These are phyloP conservation scores for Helicorthomorpha holstii DNA, from an alignment of 1,140 invertebrate species.

Conservation along the genomic window DNA sequence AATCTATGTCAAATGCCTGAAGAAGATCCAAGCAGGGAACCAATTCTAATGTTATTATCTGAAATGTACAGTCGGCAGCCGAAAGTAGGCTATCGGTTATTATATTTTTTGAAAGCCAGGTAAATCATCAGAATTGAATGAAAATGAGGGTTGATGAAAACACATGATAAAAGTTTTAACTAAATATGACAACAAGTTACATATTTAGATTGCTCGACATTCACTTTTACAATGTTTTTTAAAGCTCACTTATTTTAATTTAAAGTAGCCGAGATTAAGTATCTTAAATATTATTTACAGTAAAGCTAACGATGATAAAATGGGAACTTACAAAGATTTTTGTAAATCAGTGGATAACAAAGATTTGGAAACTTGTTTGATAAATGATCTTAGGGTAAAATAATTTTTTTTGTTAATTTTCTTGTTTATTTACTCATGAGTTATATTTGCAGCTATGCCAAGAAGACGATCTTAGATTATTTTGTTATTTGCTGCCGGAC, in stretches of 20 bases:
- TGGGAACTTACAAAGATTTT: conserved; percentile 62
- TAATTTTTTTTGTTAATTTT: conserved; percentile 2
- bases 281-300: conserved; percentile 18
- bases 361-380: conserved; percentile 55
- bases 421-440: conserved; percentile 10
- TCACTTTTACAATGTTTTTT: too few relatives aligned
- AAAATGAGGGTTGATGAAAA: too few relatives aligned
- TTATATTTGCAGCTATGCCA: conserved; percentile 45
- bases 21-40: conserved; percentile 55
- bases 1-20: conserved; percentile 48
- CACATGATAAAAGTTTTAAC: too few relatives aligned
- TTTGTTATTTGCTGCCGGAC: conserved; percentile 79
- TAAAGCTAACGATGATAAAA: conserved; percentile 54
- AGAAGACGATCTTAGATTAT: conserved; percentile 65
- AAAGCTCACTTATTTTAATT: too few relatives aligned
- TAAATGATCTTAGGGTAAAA: conserved; percentile 52
- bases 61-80: conserved; percentile 51
- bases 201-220: too few relatives aligned
- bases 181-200: too few relatives aligned
- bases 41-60: conserved; percentile 48
- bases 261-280: too few relatives aligned
- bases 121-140: conserved; percentile 25
- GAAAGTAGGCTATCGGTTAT: conserved; percentile 60
- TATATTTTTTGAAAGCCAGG: conserved; percentile 72
- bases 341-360: conserved; percentile 47